Evolutionary conservation across 1,140 invertebrate species (phyloP).

Genomic region (Brachionus asplanchnoidis): DNA sequence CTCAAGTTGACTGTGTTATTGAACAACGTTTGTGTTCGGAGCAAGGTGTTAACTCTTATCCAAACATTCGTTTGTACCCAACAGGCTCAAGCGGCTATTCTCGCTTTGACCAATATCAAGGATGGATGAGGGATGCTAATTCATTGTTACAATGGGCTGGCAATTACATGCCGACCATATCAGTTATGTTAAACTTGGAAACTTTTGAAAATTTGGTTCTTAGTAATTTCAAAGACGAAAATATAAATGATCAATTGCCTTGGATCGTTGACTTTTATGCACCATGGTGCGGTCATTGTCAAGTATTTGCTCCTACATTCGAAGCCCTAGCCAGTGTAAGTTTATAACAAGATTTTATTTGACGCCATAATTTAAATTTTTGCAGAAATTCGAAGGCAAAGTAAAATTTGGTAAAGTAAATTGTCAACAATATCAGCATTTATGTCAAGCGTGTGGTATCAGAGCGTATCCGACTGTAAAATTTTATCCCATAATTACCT

Average conservation of each 20-base stretch:
- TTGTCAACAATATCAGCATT: slow-evolving; percentile 58
- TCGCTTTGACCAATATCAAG: slow-evolving; percentile 62
- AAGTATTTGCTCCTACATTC: slow-evolving; percentile 67
- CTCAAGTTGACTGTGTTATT: slow-evolving; percentile 66
- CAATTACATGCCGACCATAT: slow-evolving; percentile 61
- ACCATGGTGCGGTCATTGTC: slow-evolving; percentile 71
- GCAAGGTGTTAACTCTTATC: slow-evolving; percentile 66
- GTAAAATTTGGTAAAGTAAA: slow-evolving; percentile 61
- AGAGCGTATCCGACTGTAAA: slow-evolving; percentile 61
- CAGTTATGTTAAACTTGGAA: slow-evolving; percentile 45
- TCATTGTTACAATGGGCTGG: slow-evolving; percentile 64
- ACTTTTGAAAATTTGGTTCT: slow-evolving; percentile 51
- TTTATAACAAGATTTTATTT: slow-evolving; percentile 12
- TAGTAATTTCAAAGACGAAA: slow-evolving; percentile 53
- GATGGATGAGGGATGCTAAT: slow-evolving; percentile 62
- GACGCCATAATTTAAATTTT: slow-evolving; percentile 41
- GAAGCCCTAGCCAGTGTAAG: slow-evolving; percentile 64
- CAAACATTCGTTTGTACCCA: slow-evolving; percentile 68
- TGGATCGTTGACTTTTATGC: slow-evolving; percentile 72
- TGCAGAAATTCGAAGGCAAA: slow-evolving; percentile 59
- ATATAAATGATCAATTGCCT: slow-evolving; percentile 51
- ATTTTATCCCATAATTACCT: slow-evolving; percentile 52
- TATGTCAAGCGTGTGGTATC: slow-evolving; percentile 59
- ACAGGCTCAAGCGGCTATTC: slow-evolving; percentile 56
- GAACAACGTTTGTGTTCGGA: slow-evolving; percentile 61